A percentile compares a stretch with the other conserved stretches of the same genome.
These are phyloP conservation scores for Oostethus manadensis DNA, from an alignment of 2,113 vertebrate genomes.

Conservation along the genomic window DNA sequence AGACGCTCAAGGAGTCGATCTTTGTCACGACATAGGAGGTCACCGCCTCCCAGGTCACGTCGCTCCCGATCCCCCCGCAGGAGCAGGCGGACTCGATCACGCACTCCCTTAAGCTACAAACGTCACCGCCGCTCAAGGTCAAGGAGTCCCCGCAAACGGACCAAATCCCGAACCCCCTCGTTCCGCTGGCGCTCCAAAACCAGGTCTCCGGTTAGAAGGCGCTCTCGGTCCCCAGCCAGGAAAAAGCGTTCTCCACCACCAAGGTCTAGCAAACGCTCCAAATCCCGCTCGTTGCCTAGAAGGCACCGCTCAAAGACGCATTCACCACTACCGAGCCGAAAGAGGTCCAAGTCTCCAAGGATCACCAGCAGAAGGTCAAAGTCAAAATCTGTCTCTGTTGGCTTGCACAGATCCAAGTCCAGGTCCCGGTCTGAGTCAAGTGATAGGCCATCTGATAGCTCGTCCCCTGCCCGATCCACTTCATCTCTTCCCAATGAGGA, in stretches of 20 bases:
- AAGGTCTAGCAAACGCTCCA: conserved; percentile 50
- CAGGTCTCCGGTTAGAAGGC: conserved; percentile 56
- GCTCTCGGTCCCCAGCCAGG: conserved; percentile 58
- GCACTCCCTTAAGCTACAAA: conserved; percentile 61
- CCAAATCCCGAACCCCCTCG: conserved; percentile 60
- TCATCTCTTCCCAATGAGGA: conserved; percentile 55
- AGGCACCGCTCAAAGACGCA: conserved; percentile 50
- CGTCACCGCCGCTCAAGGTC: conserved; percentile 64
- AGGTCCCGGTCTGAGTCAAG: conserved; percentile 65
- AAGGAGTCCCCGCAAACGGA: conserved; percentile 57
- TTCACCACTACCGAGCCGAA: conserved; percentile 47
- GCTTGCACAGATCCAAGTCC: conserved; percentile 42
- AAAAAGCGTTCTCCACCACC: conserved; percentile 57
- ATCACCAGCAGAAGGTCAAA: conserved; percentile 56
- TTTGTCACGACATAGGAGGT: conserved; percentile 53
- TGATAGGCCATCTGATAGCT: conserved; percentile 52
- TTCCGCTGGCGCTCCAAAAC: conserved; percentile 54
- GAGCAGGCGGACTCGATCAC: conserved; percentile 65
- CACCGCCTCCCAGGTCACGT: conserved; percentile 60
- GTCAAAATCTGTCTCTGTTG: conserved; percentile 58
- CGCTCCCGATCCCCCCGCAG: conserved; percentile 63
- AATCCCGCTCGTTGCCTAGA: conserved; percentile 55
- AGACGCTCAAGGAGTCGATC: conserved; percentile 68
- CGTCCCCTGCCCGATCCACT: conserved; percentile 53
- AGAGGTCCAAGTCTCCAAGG: conserved; percentile 60